Base-by-base conservation (phyloP, 1,140 invertebrate species). In the Panonychus citri region DNA sequence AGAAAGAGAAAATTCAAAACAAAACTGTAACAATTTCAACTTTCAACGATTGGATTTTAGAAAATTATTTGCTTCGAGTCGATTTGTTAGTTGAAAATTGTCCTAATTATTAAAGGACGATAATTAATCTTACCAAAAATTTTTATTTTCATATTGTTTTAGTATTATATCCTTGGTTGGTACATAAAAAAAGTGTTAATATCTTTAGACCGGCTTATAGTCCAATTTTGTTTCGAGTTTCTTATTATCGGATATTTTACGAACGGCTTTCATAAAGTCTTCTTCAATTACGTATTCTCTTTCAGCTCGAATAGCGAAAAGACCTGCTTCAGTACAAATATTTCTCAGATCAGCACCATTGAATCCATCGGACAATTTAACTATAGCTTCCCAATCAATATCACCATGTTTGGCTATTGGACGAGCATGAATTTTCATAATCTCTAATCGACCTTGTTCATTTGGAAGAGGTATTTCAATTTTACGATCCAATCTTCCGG, bases 261-360 rank as follows among this genome's bases (percentile, higher is more conserved):
- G 78, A 2, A 97, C 95, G 34, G 94, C 95, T 70, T 99, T 99
- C 93, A 99, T 98, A 63, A 99, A 95, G 72, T 99, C 95, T 78
- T 99, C 95, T 71, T 98, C 88, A 42, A 95, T 83, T 2, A 93
- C 85, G 65, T 78, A 81, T 60, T 81, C 80, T 39, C 89, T 73
- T 66, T 93, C 90, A 66, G 87, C 85, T 64, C 94, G 75, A 59
- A 99, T 99, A 8, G 94, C 93, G 78, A 97, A 97, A 56, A 98
- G 73, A 57, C 75, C 94, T 57, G 95, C 94, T 76, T 98, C 95
- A 13, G 95, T 99, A 70, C 95, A 99, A 12, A 99, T 90, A 72
- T 99, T 99, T 64, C 94, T 77, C 58, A 99, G 76, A 79, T 99
- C 95, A 56, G 95, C 95, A 34, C 94, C 94, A 69, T 98, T 98